Conservation (phyloP, 2,797 vertebrate species). For the Sternotherus odoratus region DNA sequence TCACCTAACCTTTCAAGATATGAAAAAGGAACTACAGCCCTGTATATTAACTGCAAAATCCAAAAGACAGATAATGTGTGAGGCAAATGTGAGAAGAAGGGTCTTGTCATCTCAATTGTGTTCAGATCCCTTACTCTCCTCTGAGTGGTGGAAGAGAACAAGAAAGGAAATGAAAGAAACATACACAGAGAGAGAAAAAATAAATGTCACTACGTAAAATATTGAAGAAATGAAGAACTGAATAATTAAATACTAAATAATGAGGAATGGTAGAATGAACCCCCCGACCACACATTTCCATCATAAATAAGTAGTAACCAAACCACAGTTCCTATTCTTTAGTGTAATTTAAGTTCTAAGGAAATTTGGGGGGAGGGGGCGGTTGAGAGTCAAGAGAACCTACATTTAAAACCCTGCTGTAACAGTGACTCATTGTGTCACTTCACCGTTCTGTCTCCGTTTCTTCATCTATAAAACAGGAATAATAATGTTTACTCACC, state of each 20-base stretch:
- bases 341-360: neutral
- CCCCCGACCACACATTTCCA: accelerated
- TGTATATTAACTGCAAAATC: neutral
- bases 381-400: neutral
- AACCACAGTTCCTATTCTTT: neutral
- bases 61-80: neutral
- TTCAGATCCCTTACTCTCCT: conserved; percentile 5
- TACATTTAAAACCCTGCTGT: neutral
- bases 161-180: neutral
- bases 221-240: neutral
- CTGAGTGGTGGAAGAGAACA: neutral
- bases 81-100: neutral
- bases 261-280: neutral
- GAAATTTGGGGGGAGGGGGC: too few relatives aligned
- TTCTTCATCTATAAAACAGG: neutral
- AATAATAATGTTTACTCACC: neutral
- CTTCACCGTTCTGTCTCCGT: neutral
- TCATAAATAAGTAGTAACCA: neutral
- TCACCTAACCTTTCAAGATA: neutral
- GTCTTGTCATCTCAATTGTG: neutral
- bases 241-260: neutral
- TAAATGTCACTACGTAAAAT: neutral
- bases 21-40: neutral
- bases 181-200: neutral
- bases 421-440: neutral